Evolutionary conservation across 2,113 vertebrate species (phyloP).

Genomic region (Colius striatus): DNA sequence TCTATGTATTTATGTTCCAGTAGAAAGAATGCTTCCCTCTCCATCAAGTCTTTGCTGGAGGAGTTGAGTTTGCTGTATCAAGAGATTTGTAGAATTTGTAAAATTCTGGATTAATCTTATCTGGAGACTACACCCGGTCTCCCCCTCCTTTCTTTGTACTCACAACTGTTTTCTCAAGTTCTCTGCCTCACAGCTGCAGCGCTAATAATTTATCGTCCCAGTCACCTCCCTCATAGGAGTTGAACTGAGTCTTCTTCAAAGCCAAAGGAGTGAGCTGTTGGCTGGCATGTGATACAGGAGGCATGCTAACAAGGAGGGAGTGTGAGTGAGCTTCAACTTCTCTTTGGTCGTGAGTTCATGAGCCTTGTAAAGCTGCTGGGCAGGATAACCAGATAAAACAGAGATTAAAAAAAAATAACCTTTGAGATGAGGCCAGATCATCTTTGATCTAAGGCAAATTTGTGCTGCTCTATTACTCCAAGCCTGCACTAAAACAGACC

Average conservation of each 20-base stretch:
- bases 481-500: neutral
- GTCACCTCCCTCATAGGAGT: conserved; percentile 20
- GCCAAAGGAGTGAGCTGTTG: conserved; percentile 11
- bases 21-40: conserved; percentile 25
- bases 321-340: neutral
- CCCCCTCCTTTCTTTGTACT: conserved; percentile 59
- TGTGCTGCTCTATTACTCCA: neutral
- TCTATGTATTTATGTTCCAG: neutral
- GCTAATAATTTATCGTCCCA: neutral
- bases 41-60: neutral
- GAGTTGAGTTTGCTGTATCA: conserved; percentile 13
- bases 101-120: conserved; percentile 60
- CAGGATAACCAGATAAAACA: neutral
- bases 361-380: conserved; percentile 3
- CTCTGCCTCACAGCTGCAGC: conserved; percentile 38
- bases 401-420: neutral
- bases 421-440: neutral
- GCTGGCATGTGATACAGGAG: neutral
- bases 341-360: conserved; percentile 30
- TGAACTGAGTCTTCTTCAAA: conserved; percentile 39
- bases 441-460: conserved; percentile 14
- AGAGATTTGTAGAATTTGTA: conserved; percentile 47
- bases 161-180: conserved; percentile 24
- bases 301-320: neutral
- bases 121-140: neutral